A percentile compares a stretch with the other conserved stretches of the same genome.
phyloP scores from a whole-genome alignment of 2,797 vertebrate genomes.

The Tokudaia tokunoshimensis region DNA sequence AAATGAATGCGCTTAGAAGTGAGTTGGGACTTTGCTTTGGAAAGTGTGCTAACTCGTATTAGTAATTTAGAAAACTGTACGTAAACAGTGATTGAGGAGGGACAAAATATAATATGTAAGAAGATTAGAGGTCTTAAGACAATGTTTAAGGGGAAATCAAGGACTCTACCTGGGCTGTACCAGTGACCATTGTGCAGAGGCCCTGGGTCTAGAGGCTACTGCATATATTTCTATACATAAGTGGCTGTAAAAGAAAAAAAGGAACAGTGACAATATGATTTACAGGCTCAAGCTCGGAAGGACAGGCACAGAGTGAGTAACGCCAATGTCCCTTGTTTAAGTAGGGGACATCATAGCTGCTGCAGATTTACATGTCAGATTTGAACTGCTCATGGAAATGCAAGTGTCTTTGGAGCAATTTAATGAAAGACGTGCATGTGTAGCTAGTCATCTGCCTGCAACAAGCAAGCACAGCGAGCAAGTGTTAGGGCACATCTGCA shows the following conservation, averaged over 20 bases:
- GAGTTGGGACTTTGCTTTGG: neutral
- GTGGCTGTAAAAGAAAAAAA: neutral
- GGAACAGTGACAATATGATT: neutral
- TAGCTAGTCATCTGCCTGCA: too few species aligned
- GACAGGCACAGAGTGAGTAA: too few species aligned
- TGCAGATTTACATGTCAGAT: neutral
- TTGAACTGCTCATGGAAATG: neutral
- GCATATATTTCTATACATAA: neutral
- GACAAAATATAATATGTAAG: neutral
- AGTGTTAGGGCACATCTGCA: too few species aligned
- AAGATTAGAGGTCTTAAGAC: neutral
- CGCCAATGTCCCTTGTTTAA: neutral
- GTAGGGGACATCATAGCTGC: neutral
- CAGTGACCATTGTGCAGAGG: rapidly evolving
- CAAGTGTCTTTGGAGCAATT: neutral
- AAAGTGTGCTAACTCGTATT: neutral
- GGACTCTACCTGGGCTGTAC: too few species aligned
- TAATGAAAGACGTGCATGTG: neutral
- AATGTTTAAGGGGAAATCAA: neutral
- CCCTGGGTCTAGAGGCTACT: neutral
- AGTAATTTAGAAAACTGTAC: neutral
- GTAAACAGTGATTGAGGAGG: neutral
- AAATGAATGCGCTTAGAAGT: neutral
- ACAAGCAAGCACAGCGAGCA: neutral
- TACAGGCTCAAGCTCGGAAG: neutral